phyloP scores from a whole-genome alignment of 2,888 invertebrate genomes.

The Synergus gifuensis region DNA sequence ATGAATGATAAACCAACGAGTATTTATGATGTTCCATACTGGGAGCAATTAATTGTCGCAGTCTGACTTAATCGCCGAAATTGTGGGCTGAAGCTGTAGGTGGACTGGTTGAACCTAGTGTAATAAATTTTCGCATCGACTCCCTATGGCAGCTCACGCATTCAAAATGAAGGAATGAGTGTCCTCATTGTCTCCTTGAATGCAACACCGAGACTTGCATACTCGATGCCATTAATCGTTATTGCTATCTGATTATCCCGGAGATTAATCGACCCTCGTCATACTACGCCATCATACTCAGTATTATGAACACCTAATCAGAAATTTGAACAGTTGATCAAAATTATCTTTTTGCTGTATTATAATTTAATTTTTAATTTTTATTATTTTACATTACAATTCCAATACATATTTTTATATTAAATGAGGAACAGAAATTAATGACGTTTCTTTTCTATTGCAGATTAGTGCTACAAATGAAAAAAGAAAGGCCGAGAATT shows the following conservation, averaged over 20 bases:
- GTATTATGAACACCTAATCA: not conserved
- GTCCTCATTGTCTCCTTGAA: constrained; percentile 57
- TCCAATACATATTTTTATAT: not conserved
- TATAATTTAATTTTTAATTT: not conserved
- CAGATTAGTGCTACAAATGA: not conserved
- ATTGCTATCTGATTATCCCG: constrained; percentile 37
- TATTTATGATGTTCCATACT: constrained; percentile 47
- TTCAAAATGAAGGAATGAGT: constrained; percentile 47
- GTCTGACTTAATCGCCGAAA: constrained; percentile 55
- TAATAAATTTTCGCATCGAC: constrained; percentile 57
- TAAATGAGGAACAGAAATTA: not conserved
- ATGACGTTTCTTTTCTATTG: not conserved
- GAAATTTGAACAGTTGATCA: not conserved
- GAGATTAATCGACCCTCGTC: constrained; percentile 26
- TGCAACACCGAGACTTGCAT: constrained; percentile 45
- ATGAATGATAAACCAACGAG: constrained; percentile 47
- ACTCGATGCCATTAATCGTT: constrained; percentile 13
- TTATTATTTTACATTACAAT: not conserved
- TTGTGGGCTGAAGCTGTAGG: constrained; percentile 55
- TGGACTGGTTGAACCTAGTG: constrained; percentile 50
- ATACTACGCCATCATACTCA: not conserved
- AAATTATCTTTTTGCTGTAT: not conserved
- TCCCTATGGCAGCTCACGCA: constrained; percentile 47
- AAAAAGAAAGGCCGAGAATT: not conserved
- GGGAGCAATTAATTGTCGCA: constrained; percentile 54